Percentiles rank a stretch among this genome's conserved stretches.
These are phyloP conservation scores for Cacatua alba DNA, from an alignment of 2,113 vertebrate genomes.

Conservation along the genomic window DNA sequence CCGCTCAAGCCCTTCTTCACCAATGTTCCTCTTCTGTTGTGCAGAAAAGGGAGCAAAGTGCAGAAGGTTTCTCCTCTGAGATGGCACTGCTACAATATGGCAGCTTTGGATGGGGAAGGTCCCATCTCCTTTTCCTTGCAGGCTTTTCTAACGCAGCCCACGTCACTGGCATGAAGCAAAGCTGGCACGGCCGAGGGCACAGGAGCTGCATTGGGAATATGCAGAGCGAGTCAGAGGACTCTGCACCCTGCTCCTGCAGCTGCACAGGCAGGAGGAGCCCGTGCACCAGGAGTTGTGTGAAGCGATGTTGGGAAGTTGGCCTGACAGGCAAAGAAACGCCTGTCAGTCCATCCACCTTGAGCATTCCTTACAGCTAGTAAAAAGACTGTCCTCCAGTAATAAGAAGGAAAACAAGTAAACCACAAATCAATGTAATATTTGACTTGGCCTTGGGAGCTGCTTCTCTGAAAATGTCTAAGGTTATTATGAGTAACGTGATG, in stretches of 20 bases:
- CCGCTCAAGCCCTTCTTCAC: not conserved
- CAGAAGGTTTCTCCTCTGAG: not conserved
- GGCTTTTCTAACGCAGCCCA: not conserved
- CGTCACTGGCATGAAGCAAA: not conserved
- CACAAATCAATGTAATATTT: constrained; percentile 53
- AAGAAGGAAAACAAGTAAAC: constrained; percentile 39
- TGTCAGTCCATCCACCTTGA: constrained; percentile 3
- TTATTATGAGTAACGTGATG: not conserved
- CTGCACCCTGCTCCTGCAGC: not conserved
- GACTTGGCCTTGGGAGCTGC: constrained; percentile 16
- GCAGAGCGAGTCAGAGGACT: not conserved
- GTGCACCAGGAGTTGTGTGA: rapidly evolving
- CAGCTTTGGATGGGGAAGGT: not conserved
- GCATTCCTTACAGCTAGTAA: not conserved
- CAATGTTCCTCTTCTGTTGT: not conserved
- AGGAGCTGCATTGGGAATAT: not conserved
- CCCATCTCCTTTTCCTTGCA: not conserved
- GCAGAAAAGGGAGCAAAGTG: not conserved
- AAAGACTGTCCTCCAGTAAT: not conserved
- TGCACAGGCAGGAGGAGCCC: not conserved
- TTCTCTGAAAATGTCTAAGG: constrained; percentile 46
- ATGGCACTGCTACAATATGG: not conserved
- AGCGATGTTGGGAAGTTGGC: not conserved
- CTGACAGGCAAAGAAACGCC: not conserved
- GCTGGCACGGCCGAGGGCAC: rapidly evolving